Evolutionary conservation across 2,888 invertebrate species (phyloP).

Genomic region (Pyrrhia umbra): DNA sequence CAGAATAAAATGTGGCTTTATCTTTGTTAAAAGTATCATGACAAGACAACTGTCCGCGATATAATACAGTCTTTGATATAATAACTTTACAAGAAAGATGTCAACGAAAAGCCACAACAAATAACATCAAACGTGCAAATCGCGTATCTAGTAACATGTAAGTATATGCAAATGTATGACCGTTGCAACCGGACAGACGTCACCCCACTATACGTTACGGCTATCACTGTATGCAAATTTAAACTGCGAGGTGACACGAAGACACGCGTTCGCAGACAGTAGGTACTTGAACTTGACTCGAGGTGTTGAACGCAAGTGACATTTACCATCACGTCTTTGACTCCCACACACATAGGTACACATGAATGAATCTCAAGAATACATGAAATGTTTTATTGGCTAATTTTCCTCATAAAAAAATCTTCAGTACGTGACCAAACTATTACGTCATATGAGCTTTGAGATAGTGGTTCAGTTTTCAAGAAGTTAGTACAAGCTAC

Average conservation of each 20-base stretch:
- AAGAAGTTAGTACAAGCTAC: conserved; percentile 54
- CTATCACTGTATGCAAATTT: conserved; percentile 56
- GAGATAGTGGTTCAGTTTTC: conserved; percentile 19
- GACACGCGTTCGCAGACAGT: conserved; percentile 63
- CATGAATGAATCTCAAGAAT: conserved; percentile 24
- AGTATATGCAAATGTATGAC: conserved; percentile 77
- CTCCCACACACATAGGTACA: conserved; percentile 6
- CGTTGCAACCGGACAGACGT: conserved; percentile 72
- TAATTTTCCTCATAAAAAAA: conserved; percentile 27
- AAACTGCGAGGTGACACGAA: conserved; percentile 77
- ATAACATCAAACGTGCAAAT: conserved; percentile 60
- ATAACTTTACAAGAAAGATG: not conserved
- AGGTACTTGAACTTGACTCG: conserved; percentile 86
- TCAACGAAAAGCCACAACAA: conserved; percentile 22
- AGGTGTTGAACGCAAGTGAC: conserved; percentile 69
- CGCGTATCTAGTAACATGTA: conserved; percentile 72
- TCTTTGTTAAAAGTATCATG: not conserved
- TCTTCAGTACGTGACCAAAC: not conserved
- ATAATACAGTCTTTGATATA: no score
- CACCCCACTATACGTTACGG: conserved; percentile 68
- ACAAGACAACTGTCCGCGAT: no score
- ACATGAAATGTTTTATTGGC: conserved; percentile 51
- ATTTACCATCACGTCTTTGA: conserved; percentile 58
- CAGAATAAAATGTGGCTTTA: not conserved
- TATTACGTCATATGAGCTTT: conserved; percentile 24